Conservation (phyloP, 2,113 vertebrate genomes). For the Stomatorhinus ivindoensis region DNA sequence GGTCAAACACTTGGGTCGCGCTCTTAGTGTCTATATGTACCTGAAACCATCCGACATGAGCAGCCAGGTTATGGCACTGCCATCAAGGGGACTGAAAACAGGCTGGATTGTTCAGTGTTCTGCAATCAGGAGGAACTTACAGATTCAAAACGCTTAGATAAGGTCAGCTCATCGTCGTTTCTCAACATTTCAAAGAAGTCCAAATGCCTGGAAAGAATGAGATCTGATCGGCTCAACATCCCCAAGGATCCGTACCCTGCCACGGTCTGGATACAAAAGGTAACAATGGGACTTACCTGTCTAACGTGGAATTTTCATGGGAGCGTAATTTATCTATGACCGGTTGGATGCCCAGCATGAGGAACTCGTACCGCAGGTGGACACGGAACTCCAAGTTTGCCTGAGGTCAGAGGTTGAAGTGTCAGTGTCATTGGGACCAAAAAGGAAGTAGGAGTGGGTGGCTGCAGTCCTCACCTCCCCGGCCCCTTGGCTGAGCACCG, state of each 20-base stretch:
- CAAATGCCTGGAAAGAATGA: slow-evolving; percentile 70
- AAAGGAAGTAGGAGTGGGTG: neutral
- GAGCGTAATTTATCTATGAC: slow-evolving; percentile 94
- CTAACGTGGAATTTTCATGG: slow-evolving; percentile 93
- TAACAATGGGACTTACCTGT: slow-evolving; percentile 67
- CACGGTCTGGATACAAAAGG: neutral
- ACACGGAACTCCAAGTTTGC: slow-evolving; percentile 95
- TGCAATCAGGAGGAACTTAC: slow-evolving; percentile 43
- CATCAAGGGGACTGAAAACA: neutral
- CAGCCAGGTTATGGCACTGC: neutral
- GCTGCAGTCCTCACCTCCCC: slow-evolving; percentile 73
- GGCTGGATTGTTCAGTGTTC: neutral
- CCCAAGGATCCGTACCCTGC: neutral
- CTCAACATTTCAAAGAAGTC: slow-evolving; percentile 98
- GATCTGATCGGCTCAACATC: neutral
- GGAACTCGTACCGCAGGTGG: slow-evolving; percentile 93
- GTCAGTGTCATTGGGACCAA: neutral
- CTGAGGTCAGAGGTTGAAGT: slow-evolving; percentile 49
- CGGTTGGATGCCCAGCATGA: slow-evolving; percentile 97
- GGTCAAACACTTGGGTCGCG: slow-evolving; percentile 92
- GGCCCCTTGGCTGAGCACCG: slow-evolving; percentile 91
- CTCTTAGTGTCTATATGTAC: slow-evolving; percentile 97
- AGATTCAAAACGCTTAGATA: slow-evolving; percentile 92
- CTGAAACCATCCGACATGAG: slow-evolving; percentile 47
- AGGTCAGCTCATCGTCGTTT: slow-evolving; percentile 92